Conservation (phyloP, 2,797 vertebrate genomes). For the Geotrypetes seraphini region DNA sequence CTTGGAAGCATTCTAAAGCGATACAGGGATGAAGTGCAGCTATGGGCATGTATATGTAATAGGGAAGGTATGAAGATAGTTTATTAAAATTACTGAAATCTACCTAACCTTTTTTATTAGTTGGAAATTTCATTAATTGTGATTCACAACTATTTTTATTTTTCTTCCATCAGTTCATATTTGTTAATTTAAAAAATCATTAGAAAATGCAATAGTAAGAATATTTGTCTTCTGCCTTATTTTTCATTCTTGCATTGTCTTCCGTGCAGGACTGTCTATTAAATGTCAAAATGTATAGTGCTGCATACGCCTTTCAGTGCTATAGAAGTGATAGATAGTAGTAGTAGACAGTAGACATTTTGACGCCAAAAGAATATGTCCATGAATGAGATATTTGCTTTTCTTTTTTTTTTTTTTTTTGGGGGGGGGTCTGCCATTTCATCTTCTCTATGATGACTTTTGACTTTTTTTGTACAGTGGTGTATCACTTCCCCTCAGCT, state of each 20-base stretch:
- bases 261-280: no score
- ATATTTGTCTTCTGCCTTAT: not conserved
- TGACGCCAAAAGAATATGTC: no score
- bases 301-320: no score
- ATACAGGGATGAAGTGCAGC: constrained; percentile 69
- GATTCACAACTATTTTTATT: not conserved
- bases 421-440: no score
- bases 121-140: not conserved
- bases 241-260: not conserved
- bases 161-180: not conserved
- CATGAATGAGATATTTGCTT: no score
- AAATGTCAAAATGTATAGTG: no score
- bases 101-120: not conserved
- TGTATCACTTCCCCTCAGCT: no score
- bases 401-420: no score
- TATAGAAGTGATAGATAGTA: no score
- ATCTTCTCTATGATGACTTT: no score
- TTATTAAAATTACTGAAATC: not conserved
- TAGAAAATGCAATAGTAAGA: not conserved
- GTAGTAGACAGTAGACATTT: not conserved
- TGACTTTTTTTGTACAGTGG: no score
- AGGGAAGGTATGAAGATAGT: constrained; percentile 67
- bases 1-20: constrained; percentile 68
- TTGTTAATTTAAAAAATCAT: not conserved
- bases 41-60: constrained; percentile 75